Conservation (phyloP, 2,888 invertebrate genomes). For the Schizotus pectinicornis region DNA sequence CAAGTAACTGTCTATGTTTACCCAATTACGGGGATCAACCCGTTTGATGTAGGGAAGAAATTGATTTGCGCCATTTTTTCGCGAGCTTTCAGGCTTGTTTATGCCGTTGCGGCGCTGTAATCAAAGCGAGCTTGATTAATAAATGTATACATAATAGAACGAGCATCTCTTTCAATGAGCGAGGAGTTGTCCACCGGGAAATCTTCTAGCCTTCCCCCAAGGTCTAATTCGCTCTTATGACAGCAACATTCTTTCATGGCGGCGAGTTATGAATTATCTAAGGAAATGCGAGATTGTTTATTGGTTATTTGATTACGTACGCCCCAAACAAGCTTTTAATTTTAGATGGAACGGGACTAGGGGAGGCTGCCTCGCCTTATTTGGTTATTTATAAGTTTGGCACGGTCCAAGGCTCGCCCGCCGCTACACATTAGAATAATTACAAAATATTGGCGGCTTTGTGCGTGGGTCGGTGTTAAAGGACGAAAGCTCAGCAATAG, state of each 20-base stretch:
- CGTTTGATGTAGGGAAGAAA: too few relatives aligned
- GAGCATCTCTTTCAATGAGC: conserved; percentile 24
- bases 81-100: conserved; percentile 1
- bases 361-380: conserved; percentile 11
- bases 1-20: too few relatives aligned
- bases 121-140: conserved; percentile 27
- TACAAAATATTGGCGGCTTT: too few relatives aligned
- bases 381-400: conserved; percentile 22
- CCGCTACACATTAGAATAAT: too few relatives aligned
- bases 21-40: too few relatives aligned
- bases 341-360: conserved; percentile 19
- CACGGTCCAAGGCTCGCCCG: too few relatives aligned
- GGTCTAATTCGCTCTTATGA: conserved; percentile 28
- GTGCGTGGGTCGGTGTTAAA: too few relatives aligned
- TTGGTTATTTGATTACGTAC: conserved; percentile 25
- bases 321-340: conserved; percentile 24
- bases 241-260: conserved; percentile 26
- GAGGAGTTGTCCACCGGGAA: conserved; percentile 15
- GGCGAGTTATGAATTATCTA: conserved; percentile 25
- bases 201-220: conserved; percentile 22
- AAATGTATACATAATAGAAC: conserved; percentile 26
- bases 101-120: conserved; percentile 12
- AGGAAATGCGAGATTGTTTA: conserved; percentile 22
- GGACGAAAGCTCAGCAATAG: too few relatives aligned
- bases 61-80: too few relatives aligned